Percentiles rank a stretch among this genome's conserved stretches.
Evolutionary conservation across 2,113 vertebrate species (phyloP).

Genomic region (Nerophis ophidion): DNA sequence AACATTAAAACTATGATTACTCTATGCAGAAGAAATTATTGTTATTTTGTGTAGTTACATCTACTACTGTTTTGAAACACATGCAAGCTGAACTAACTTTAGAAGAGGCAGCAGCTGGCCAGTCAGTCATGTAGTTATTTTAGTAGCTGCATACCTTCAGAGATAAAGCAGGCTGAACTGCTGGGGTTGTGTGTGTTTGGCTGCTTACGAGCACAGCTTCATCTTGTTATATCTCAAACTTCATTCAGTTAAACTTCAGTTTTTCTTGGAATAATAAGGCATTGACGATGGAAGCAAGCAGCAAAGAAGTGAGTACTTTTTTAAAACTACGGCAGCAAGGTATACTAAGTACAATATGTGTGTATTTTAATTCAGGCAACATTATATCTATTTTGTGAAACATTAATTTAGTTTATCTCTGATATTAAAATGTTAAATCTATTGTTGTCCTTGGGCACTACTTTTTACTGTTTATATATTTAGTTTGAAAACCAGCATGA

Average conservation of each 20-base stretch:
- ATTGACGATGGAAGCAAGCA: constrained; percentile 38
- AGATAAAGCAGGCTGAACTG: constrained; percentile 52
- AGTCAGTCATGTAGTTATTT: constrained; percentile 55
- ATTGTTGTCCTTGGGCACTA: neutral
- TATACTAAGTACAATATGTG: neutral
- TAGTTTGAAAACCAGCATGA: constrained; percentile 47
- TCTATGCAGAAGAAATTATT: too few relatives aligned
- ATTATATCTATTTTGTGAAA: too few relatives aligned
- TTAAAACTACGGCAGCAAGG: neutral
- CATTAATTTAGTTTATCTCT: too few relatives aligned
- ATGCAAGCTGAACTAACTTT: constrained; percentile 25
- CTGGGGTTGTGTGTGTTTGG: constrained; percentile 21
- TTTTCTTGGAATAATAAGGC: neutral
- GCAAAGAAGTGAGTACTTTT: constrained; percentile 41
- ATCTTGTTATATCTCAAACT: constrained; percentile 7
- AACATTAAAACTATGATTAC: neutral
- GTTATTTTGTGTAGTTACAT: too few relatives aligned
- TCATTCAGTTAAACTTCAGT: neutral
- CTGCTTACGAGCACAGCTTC: constrained; percentile 2
- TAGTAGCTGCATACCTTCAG: constrained; percentile 37
- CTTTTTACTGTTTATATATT: neutral
- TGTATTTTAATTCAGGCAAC: too few relatives aligned
- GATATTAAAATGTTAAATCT: neutral
- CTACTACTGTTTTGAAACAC: constrained; percentile 12
- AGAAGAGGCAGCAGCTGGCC: constrained; percentile 49